Conservation (phyloP, 92 coral and sea anemone genomes). For the Parazoanthus swiftii region DNA sequence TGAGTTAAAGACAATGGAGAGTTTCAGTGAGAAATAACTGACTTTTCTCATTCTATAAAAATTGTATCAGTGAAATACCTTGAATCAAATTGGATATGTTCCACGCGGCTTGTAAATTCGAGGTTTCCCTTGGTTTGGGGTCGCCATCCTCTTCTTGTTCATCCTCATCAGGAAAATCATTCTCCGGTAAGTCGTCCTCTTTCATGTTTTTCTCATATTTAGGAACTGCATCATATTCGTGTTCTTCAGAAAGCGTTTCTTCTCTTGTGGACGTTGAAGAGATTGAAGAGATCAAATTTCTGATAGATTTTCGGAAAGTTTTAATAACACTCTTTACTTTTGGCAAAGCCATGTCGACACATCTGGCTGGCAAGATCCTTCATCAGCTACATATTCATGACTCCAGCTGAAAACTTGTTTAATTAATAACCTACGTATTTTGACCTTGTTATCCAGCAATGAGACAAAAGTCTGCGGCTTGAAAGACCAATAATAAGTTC, state of each 20-base stretch:
- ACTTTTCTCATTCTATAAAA: background rate
- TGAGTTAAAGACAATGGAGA: background rate
- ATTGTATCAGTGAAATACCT: slow-evolving; percentile 53
- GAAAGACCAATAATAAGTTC: background rate
- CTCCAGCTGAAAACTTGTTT: background rate
- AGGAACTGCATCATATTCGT: slow-evolving; percentile 45
- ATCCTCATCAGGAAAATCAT: slow-evolving; percentile 50
- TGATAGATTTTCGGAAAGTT: slow-evolving; percentile 19
- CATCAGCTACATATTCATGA: background rate
- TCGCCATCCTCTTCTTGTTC: slow-evolving; percentile 41
- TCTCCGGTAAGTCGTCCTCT: slow-evolving; percentile 35
- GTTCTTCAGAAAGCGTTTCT: slow-evolving; percentile 9
- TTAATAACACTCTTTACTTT: background rate
- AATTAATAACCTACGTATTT: background rate
- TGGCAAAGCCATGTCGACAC: slow-evolving; percentile 29
- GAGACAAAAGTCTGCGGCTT: slow-evolving; percentile 27
- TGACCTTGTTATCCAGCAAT: background rate
- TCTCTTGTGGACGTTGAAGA: background rate
- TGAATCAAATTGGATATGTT: slow-evolving; percentile 90
- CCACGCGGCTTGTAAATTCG: slow-evolving; percentile 96
- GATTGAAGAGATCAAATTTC: background rate
- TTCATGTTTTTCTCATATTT: slow-evolving; percentile 45
- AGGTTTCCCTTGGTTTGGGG: slow-evolving; percentile 62
- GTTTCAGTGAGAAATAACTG: background rate
- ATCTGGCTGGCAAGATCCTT: background rate